These are phyloP conservation scores for Diadophis punctatus DNA, from an alignment of 2,113 vertebrate species.

Conservation along the genomic window DNA sequence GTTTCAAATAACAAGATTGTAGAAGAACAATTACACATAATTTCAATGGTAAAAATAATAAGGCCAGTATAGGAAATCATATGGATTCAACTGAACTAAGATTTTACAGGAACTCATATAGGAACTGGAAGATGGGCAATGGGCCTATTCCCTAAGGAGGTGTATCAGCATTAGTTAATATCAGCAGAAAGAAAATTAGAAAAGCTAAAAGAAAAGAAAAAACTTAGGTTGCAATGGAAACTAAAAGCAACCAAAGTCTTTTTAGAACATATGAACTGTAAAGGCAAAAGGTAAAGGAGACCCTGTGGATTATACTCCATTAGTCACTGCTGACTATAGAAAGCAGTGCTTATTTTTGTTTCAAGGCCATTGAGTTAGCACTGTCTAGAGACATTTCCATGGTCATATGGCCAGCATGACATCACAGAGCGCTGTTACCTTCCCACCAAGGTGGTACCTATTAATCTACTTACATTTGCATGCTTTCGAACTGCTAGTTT, in stretches of 20 bases:
- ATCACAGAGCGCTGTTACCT: not conserved
- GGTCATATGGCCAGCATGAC: not conserved
- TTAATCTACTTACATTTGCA: not conserved
- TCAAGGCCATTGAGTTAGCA: not conserved
- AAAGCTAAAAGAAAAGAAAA: not conserved
- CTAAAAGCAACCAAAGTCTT: not conserved
- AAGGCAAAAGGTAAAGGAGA: not conserved
- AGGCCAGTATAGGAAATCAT: not conserved
- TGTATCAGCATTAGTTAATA: not conserved
- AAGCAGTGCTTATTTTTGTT: not conserved
- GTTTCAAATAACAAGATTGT: not conserved
- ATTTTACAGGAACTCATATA: not conserved
- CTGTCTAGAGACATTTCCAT: not conserved
- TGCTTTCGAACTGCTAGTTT: not conserved
- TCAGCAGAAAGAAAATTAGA: not conserved
- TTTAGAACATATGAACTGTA: not conserved
- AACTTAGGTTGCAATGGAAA: not conserved
- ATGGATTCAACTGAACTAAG: not conserved
- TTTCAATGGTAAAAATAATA: not conserved
- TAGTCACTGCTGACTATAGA: not conserved
- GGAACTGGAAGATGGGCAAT: not conserved
- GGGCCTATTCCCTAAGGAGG: not conserved
- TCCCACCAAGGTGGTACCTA: not conserved
- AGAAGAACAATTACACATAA: not conserved
- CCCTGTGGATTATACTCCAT: too few relatives aligned